Conservation (phyloP, 2,888 invertebrate species). For the Eumacrocentrus americanus region DNA sequence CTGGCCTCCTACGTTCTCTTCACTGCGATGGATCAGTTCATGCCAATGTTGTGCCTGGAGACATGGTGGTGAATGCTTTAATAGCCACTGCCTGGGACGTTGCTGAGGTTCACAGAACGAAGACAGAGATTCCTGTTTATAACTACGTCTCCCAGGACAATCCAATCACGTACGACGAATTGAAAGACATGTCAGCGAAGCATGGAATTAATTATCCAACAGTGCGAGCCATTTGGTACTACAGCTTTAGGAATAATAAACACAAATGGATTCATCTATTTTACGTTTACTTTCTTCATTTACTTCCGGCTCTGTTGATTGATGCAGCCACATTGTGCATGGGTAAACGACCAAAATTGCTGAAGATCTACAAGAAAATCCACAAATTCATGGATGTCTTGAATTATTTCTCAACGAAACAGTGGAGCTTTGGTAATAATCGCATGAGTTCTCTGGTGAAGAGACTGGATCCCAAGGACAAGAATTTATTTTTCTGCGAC, state of each 20-base stretch:
- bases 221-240: slow-evolving; percentile 73
- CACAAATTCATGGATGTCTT: slow-evolving; percentile 76
- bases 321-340: slow-evolving; percentile 66
- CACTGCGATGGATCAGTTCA: slow-evolving; percentile 72
- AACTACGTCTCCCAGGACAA: slow-evolving; percentile 88
- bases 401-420: slow-evolving; percentile 78
- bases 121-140: slow-evolving; percentile 72
- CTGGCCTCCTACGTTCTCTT: slow-evolving; percentile 78
- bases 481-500: slow-evolving; percentile 74
- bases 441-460: slow-evolving; percentile 68
- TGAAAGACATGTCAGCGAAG: slow-evolving; percentile 67
- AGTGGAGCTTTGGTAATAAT: slow-evolving; percentile 76
- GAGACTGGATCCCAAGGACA: slow-evolving; percentile 67
- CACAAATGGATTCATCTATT: slow-evolving; percentile 66
- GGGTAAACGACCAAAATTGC: slow-evolving; percentile 73
- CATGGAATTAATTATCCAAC: slow-evolving; percentile 69
- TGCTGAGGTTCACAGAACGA: slow-evolving; percentile 56
- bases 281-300: slow-evolving; percentile 68
- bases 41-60: slow-evolving; percentile 86
- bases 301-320: slow-evolving; percentile 69
- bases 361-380: slow-evolving; percentile 76
- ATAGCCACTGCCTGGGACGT: slow-evolving; percentile 80
- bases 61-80: slow-evolving; percentile 82
- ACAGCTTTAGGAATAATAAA: slow-evolving; percentile 69
- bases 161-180: slow-evolving; percentile 79